phyloP scores from a whole-genome alignment of 2,888 invertebrate species.

The Lasius fuliginosus region DNA sequence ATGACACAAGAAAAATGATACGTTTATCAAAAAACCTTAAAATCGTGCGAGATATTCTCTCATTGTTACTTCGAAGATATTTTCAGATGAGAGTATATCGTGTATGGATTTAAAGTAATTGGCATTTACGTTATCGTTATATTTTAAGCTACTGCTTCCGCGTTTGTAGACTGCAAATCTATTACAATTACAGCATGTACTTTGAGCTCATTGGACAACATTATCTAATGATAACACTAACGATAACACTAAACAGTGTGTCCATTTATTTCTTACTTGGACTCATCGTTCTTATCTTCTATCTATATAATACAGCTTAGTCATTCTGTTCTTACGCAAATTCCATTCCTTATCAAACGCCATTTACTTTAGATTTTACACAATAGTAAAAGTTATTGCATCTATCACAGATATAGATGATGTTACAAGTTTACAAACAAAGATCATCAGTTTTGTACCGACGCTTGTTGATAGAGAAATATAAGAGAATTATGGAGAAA shows the following conservation, averaged over 20 bases:
- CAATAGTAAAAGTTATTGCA: background rate
- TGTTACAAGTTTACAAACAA: background rate
- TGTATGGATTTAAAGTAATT: constrained; percentile 21
- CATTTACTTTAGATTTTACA: background rate
- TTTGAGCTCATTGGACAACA: constrained; percentile 23
- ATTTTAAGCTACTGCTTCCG: background rate
- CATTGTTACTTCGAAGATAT: background rate
- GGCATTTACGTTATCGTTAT: background rate
- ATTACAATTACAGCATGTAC: background rate
- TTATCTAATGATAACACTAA: constrained; percentile 15
- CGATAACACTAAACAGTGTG: background rate
- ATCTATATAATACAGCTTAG: background rate
- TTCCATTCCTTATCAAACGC: background rate
- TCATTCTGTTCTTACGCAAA: background rate
- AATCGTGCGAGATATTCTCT: background rate
- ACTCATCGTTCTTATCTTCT: background rate
- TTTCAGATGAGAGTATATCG: background rate
- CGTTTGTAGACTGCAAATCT: background rate
- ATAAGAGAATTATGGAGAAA: background rate
- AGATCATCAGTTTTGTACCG: background rate
- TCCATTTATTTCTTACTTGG: background rate
- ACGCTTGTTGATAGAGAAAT: background rate
- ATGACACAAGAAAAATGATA: background rate
- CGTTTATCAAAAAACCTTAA: background rate
- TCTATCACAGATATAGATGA: background rate